Percentiles rank a stretch among this genome's conserved stretches.
These are phyloP conservation scores for Pygoscelis antarcticus DNA, from an alignment of 2,113 vertebrate species.

Conservation along the genomic window DNA sequence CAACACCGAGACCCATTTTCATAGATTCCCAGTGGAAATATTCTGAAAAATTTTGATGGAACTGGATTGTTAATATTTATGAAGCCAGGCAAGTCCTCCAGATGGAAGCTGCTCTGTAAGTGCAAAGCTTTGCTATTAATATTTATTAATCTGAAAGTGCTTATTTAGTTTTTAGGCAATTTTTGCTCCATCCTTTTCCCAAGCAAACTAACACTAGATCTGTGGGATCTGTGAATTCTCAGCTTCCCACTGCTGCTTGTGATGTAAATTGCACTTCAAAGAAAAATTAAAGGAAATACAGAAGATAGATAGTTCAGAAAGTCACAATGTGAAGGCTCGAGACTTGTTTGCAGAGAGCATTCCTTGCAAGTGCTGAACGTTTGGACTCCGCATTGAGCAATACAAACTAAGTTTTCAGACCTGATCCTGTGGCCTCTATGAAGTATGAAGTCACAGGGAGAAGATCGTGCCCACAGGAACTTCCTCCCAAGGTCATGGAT, in stretches of 20 bases:
- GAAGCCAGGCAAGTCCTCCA: slow-evolving; percentile 11
- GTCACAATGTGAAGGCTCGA: neutral
- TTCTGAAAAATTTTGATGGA: slow-evolving; percentile 16
- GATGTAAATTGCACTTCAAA: neutral
- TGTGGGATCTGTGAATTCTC: neutral
- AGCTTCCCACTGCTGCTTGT: neutral
- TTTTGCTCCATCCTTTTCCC: neutral
- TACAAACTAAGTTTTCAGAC: neutral
- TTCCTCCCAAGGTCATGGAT: neutral
- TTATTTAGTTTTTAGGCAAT: slow-evolving; percentile 20
- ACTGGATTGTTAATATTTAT: slow-evolving; percentile 53
- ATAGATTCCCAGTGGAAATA: neutral
- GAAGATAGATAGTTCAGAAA: neutral
- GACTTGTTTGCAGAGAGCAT: neutral
- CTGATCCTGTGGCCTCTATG: neutral
- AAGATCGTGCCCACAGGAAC: neutral
- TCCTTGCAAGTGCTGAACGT: neutral
- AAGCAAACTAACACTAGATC: slow-evolving; percentile 17
- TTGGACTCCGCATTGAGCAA: neutral
- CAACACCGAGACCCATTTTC: neutral
- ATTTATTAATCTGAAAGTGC: slow-evolving; percentile 48
- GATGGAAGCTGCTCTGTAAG: slow-evolving; percentile 12
- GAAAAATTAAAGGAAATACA: neutral
- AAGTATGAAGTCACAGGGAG: neutral
- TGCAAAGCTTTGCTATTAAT: slow-evolving; percentile 40